A percentile compares a stretch with the other conserved stretches of the same genome.
Evolutionary conservation across 2,113 vertebrate genomes (phyloP).

Genomic region (Zosterops japonicus): DNA sequence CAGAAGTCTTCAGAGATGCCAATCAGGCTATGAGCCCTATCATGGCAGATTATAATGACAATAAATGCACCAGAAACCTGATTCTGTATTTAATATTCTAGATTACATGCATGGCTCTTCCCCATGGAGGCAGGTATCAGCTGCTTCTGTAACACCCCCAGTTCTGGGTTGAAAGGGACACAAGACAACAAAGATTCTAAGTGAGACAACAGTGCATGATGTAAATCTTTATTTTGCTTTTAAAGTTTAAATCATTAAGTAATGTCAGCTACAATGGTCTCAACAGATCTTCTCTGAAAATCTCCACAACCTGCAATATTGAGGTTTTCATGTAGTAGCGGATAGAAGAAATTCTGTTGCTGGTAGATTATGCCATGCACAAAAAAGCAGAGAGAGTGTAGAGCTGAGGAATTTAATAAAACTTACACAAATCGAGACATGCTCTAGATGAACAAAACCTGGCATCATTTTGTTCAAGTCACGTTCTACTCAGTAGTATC

Average conservation of each 20-base stretch:
- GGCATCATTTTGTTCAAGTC: background rate
- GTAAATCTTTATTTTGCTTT: background rate
- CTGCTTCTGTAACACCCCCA: background rate
- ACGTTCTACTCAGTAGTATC: background rate
- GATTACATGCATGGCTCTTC: background rate
- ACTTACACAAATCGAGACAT: background rate
- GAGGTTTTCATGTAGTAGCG: background rate
- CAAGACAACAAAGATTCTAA: background rate
- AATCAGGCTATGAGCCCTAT: background rate
- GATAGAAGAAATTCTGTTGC: background rate
- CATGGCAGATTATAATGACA: background rate
- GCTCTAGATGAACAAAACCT: background rate
- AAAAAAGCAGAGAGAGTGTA: background rate
- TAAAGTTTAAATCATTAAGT: background rate
- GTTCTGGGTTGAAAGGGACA: background rate
- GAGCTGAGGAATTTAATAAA: background rate
- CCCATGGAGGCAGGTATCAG: background rate
- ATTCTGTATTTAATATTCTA: background rate
- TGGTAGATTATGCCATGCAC: background rate
- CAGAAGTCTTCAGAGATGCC: background rate
- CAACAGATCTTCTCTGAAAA: background rate
- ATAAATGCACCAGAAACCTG: background rate
- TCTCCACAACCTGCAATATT: background rate
- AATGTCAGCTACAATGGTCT: background rate
- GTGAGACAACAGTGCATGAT: background rate